Evolutionary conservation across 2,888 invertebrate genomes (phyloP).

Genomic region (Bimastos eiseni): DNA sequence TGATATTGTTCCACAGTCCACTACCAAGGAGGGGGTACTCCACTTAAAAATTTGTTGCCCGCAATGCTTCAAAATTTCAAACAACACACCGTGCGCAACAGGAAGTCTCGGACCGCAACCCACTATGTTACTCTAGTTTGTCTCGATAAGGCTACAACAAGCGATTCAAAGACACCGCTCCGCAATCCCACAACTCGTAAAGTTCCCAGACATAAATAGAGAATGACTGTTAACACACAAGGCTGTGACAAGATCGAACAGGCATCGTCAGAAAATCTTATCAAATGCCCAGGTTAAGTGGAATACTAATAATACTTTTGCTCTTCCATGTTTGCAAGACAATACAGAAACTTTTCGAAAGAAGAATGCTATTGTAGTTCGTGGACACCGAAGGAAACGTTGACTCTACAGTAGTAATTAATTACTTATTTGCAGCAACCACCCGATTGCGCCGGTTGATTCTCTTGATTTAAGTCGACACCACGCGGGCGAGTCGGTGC

Average conservation of each 20-base stretch:
- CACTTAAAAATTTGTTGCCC: neutral
- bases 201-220: neutral
- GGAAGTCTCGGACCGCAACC: neutral
- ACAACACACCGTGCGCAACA: neutral
- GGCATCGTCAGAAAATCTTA: neutral
- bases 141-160: neutral
- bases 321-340: neutral
- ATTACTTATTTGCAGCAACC: constrained; percentile 72
- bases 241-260: neutral
- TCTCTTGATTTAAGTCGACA: constrained; percentile 73
- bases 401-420: neutral
- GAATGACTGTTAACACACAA: neutral
- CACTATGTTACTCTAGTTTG: neutral
- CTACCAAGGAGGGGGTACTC: neutral
- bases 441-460: constrained; percentile 73
- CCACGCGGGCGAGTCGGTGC: constrained; percentile 72
- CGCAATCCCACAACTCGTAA: neutral
- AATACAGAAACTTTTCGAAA: neutral
- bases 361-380: constrained; percentile 1
- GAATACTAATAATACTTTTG: constrained; percentile 7
- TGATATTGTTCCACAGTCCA: constrained; percentile 13
- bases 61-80: neutral
- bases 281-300: neutral
- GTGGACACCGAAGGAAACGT: neutral
- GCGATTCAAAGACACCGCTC: neutral